Evolutionary conservation across 2,113 vertebrate genomes (phyloP).

Genomic region (Paratilapia polleni): DNA sequence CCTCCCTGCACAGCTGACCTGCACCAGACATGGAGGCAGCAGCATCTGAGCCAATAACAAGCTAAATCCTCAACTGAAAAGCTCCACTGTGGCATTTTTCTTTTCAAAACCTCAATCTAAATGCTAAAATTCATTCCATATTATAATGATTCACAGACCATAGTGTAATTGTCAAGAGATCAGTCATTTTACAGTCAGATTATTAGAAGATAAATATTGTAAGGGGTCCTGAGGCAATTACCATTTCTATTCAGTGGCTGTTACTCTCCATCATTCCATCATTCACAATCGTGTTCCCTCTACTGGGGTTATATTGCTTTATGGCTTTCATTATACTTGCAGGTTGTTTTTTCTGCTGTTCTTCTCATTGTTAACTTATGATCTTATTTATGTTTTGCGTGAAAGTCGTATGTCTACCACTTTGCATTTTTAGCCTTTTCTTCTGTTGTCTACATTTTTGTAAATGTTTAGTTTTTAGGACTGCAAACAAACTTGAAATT

Average conservation of each 20-base stretch:
- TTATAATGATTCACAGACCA: constrained; percentile 35
- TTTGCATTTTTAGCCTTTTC: neutral
- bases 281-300: constrained; percentile 21
- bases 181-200: constrained; percentile 52
- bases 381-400: constrained; percentile 38
- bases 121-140: constrained; percentile 46
- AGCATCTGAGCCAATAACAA: neutral
- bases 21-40: constrained; percentile 30
- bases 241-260: constrained; percentile 31
- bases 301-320: constrained; percentile 34
- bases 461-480: neutral
- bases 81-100: neutral
- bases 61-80: constrained; percentile 26
- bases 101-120: constrained; percentile 46
- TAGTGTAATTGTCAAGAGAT: constrained; percentile 61
- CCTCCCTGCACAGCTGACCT: constrained; percentile 39
- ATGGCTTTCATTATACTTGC: constrained; percentile 52
- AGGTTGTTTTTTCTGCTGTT: constrained; percentile 34
- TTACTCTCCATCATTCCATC: constrained; percentile 31
- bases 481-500: neutral
- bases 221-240: constrained; percentile 55
- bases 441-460: neutral
- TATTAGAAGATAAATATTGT: constrained; percentile 68
- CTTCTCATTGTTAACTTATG: constrained; percentile 34
- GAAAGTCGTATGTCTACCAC: neutral